Evolutionary conservation across 2,113 vertebrate species (phyloP), one percentile per base, ranked within the genome.

Genomic region (Brevimyrus niger): DNA sequence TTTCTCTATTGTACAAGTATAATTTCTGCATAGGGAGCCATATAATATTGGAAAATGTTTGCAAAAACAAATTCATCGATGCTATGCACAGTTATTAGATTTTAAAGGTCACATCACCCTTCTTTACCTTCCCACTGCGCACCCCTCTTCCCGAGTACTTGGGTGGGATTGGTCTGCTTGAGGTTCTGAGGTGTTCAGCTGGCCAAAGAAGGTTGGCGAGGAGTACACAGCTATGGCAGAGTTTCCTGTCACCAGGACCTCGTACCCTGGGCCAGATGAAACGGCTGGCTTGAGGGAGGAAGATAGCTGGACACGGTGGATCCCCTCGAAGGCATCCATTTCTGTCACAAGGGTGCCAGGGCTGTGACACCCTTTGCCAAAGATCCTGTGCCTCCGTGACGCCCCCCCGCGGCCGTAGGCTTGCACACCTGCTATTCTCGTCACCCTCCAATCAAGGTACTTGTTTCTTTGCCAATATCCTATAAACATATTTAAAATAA

Each of bases 241-340:
- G 76, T 90, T 91, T 15, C 92, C 94, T 3, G 91, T 23, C 65
- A 91, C 92, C 27, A 96, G 88, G 53, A 96, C 76, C 90, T 95
- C 95, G 89, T 96, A 95, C n/a, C 94, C 94, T 0, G 91, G 94
- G 90, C 89, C 87, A 1, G 92, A 88, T 58, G 92, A 58, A 13
- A 89, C 38, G 31, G 88, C 88, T 51, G 91, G 76, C 0, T 95
- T 92, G 23, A 94, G 93, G 90, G 95, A 94, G 1, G 94, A 92
- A 42, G 95, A 95, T 84, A 96, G 92, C 87, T 92, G 94, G 89
- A 96, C 94, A 1, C 90, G 91, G 91, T 96, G 95, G 89, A 96
- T 91, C 90, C 96, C 95, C 92, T 96, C 95, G 83, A 96, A 95
- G 47, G 93, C 91, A 90, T 96, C 95, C 96, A 96, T 95, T n/a